Evolutionary conservation across 2,113 vertebrate species (phyloP).

Genomic region (Cephalopterus ornatus): DNA sequence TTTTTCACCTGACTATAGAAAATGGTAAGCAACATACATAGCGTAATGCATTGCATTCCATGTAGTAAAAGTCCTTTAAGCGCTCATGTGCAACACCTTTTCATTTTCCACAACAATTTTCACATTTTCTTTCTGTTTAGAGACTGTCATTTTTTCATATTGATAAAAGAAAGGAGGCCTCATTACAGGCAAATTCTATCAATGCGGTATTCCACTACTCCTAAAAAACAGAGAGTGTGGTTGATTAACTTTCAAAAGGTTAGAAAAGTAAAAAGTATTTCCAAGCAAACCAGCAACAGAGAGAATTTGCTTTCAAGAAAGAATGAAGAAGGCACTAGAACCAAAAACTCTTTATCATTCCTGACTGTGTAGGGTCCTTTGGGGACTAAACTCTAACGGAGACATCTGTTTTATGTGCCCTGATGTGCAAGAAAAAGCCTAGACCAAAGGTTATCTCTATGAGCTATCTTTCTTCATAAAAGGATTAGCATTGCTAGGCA

Average conservation of each 20-base stretch:
- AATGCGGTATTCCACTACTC: background rate
- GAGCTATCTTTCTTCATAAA: constrained; percentile 29
- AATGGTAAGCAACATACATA: background rate
- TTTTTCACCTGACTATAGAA: background rate
- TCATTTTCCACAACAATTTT: background rate
- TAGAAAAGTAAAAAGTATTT: background rate
- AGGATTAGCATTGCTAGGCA: background rate
- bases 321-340: background rate
- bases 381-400: background rate
- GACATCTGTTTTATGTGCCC: constrained; percentile 1
- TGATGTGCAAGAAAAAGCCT: background rate
- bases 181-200: background rate
- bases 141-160: background rate
- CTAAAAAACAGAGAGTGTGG: background rate
- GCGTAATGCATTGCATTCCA: background rate
- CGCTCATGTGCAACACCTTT: background rate
- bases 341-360: background rate
- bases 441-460: constrained; percentile 40
- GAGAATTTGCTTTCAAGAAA: background rate
- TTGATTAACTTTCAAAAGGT: background rate
- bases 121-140: background rate
- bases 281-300: background rate
- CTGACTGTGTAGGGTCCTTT: background rate
- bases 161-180: background rate
- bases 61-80: background rate